Evolutionary conservation across 2,113 vertebrate genomes (phyloP).

Genomic region (Desmodus rotundus): DNA sequence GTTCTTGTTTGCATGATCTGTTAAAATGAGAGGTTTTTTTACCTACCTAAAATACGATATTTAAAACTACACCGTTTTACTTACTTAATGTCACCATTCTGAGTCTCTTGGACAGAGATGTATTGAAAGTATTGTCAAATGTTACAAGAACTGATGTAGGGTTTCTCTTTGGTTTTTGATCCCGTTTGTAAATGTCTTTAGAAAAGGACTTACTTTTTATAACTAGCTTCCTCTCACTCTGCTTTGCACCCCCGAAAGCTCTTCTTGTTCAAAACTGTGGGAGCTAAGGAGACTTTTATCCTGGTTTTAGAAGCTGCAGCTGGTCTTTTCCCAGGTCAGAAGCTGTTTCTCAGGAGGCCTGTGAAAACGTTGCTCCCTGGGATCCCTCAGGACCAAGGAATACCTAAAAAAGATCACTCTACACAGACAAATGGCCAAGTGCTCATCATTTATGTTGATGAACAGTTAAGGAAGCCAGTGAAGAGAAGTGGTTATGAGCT

Average conservation of each 20-base stretch:
- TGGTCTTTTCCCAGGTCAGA: not conserved
- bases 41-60: constrained; percentile 42
- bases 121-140: not conserved
- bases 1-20: constrained; percentile 42
- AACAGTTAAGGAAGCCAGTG: not conserved
- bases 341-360: not conserved
- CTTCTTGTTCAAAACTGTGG: not conserved
- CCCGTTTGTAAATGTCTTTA: constrained; percentile 21
- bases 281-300: not conserved
- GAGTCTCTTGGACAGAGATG: not conserved
- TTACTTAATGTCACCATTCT: constrained; percentile 58
- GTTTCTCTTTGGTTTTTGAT: constrained; percentile 37
- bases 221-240: not conserved
- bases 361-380: not conserved
- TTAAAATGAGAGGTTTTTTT: constrained; percentile 35
- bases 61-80: constrained; percentile 3
- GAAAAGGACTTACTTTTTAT: not conserved
- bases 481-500: not conserved
- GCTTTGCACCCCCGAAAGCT: not conserved
- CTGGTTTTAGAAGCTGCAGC: not conserved
- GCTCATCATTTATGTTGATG: not conserved
- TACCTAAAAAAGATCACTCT: not conserved
- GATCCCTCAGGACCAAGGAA: not conserved
- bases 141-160: not conserved
- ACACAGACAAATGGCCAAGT: not conserved